Evolutionary conservation across 2,797 vertebrate species (phyloP).

Genomic region (Lacerta bilineata): DNA sequence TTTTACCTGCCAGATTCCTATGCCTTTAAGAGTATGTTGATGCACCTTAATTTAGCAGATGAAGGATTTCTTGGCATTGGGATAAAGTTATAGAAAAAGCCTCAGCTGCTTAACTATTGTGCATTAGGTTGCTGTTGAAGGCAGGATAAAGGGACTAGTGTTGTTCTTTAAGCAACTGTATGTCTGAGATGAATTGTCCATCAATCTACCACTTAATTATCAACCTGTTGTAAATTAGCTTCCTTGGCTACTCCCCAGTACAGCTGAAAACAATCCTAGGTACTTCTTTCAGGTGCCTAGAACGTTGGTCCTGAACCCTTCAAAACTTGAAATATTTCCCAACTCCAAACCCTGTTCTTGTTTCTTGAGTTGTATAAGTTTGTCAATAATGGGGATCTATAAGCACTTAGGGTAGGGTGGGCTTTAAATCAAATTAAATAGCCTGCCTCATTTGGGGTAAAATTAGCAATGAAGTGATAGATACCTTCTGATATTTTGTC

Average conservation of each 20-base stretch:
- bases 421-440: not conserved
- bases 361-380: not conserved
- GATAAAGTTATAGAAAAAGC: not conserved
- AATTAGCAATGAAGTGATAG: not conserved
- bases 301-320: not conserved
- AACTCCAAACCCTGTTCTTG: not conserved
- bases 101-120: not conserved
- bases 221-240: not conserved
- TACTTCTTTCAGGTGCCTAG: not conserved
- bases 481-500: too few species aligned
- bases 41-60: not conserved
- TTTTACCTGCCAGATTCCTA: not conserved
- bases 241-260: not conserved
- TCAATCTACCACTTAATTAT: not conserved
- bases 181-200: not conserved
- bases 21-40: not conserved
- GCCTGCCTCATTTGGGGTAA: not conserved
- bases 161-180: not conserved
- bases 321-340: not conserved
- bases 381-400: not conserved
- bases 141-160: not conserved
- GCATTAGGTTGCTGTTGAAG: not conserved
- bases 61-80: not conserved
- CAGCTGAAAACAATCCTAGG: not conserved
- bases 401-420: not conserved